Evolutionary conservation across 2,113 vertebrate genomes (phyloP).

Genomic region (Istiophorus platypterus): DNA sequence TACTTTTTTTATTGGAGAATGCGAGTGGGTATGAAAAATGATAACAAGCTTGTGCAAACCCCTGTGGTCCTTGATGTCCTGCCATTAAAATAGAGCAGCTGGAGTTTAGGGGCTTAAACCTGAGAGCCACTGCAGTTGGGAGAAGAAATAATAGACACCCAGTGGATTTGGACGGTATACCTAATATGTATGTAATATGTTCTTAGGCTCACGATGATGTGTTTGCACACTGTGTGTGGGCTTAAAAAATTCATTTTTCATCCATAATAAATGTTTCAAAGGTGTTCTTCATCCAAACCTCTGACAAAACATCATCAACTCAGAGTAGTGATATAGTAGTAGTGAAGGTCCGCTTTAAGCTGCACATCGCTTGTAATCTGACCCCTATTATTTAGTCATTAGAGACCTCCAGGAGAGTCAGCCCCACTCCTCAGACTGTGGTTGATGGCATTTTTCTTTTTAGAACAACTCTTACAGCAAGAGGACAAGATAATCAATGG

Average conservation of each 20-base stretch:
- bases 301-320: constrained; percentile 46
- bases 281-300: constrained; percentile 40
- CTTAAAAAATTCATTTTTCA: constrained; percentile 38
- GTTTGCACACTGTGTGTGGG: constrained; percentile 52
- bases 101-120: constrained; percentile 23
- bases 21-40: background rate
- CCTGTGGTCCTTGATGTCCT: background rate
- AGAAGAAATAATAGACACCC: constrained; percentile 40
- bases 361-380: constrained; percentile 40
- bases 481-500: constrained; percentile 45
- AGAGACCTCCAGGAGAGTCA: constrained; percentile 64
- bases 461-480: constrained; percentile 28
- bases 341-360: constrained; percentile 41
- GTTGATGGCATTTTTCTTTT: constrained; percentile 66
- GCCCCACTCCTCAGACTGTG: constrained; percentile 36
- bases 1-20: background rate
- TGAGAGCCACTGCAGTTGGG: constrained; percentile 7
- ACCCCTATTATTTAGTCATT: constrained; percentile 62
- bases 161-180: constrained; percentile 15
- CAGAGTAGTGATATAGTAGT: constrained; percentile 31
- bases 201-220: constrained; percentile 10
- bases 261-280: constrained; percentile 36
- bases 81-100: constrained; percentile 26
- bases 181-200: constrained; percentile 21
- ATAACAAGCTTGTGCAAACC: constrained; percentile 9